Percentiles rank a stretch among this genome's conserved stretches.
Evolutionary conservation across 2,797 vertebrate species (phyloP).

Genomic region (Anguilla marmorata): DNA sequence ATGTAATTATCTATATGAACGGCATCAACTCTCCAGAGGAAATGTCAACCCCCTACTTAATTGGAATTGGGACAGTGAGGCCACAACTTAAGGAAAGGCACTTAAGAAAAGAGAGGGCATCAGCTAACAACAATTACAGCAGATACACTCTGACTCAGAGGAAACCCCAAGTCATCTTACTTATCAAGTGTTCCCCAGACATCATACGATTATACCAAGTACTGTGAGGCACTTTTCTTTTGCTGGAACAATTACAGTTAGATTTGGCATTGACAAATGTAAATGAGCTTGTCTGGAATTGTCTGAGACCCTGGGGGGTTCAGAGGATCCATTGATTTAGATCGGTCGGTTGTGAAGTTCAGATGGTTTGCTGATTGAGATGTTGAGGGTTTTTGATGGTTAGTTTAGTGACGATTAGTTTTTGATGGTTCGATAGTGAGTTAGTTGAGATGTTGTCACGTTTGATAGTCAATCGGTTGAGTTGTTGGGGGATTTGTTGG

Average conservation of each 20-base stretch:
- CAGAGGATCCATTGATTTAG: not conserved
- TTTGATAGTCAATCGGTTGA: not conserved
- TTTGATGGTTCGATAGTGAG: not conserved
- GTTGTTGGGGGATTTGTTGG: not conserved
- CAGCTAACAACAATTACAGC: not conserved
- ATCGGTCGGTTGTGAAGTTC: not conserved
- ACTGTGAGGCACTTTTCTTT: not conserved
- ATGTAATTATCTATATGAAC: not conserved
- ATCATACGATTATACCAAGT: not conserved
- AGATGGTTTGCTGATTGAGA: not conserved
- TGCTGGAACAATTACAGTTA: not conserved
- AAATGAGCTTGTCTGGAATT: not conserved
- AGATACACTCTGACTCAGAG: not conserved
- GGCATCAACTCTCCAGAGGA: not conserved
- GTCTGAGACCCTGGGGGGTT: not conserved
- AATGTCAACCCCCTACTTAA: not conserved
- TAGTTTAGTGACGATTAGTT: not conserved
- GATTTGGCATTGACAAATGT: not conserved
- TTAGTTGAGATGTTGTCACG: not conserved
- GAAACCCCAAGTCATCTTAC: not conserved
- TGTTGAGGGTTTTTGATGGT: not conserved
- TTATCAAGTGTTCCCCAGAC: not conserved
- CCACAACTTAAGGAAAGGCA: not conserved
- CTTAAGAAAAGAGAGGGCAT: not conserved
- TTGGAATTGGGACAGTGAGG: not conserved